A percentile compares a stretch with the other conserved stretches of the same genome.
phyloP scores from a whole-genome alignment of 2,113 vertebrate species.

The Chaetodon trifascialis region DNA sequence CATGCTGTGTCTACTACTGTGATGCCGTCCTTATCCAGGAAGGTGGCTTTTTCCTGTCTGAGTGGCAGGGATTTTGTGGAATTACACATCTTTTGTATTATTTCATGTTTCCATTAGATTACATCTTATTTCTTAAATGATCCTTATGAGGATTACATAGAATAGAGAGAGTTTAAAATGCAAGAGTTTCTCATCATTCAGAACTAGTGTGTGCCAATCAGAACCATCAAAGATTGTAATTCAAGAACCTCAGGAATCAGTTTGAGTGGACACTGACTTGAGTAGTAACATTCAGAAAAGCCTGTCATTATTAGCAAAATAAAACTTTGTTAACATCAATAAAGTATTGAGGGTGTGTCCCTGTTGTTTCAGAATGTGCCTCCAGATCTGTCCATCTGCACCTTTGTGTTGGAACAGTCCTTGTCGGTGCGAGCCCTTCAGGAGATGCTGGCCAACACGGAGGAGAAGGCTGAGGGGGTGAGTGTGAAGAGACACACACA shows the following conservation, averaged over 20 bases:
- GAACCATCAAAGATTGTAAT: not conserved
- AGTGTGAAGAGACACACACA: slow-evolving; percentile 69
- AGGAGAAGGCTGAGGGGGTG: slow-evolving; percentile 93
- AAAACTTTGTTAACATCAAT: not conserved
- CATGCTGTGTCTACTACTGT: too few species aligned
- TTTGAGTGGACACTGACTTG: too few species aligned
- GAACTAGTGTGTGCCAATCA: not conserved
- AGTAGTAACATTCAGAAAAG: too few species aligned
- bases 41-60: too few species aligned
- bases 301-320: too few species aligned
- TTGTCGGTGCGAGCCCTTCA: slow-evolving; percentile 95
- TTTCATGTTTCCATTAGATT: not conserved
- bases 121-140: not conserved
- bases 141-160: not conserved
- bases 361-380: slow-evolving; percentile 92
- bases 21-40: too few species aligned
- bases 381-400: slow-evolving; percentile 97
- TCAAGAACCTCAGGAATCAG: not conserved
- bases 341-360: not conserved
- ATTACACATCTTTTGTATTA: not conserved
- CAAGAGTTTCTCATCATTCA: not conserved
- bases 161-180: not conserved
- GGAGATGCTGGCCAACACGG: slow-evolving; percentile 96
- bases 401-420: slow-evolving; percentile 97
- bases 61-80: too few species aligned